Base-by-base conservation (phyloP, 2,888 invertebrate species). In the Papilio protenor region DNA sequence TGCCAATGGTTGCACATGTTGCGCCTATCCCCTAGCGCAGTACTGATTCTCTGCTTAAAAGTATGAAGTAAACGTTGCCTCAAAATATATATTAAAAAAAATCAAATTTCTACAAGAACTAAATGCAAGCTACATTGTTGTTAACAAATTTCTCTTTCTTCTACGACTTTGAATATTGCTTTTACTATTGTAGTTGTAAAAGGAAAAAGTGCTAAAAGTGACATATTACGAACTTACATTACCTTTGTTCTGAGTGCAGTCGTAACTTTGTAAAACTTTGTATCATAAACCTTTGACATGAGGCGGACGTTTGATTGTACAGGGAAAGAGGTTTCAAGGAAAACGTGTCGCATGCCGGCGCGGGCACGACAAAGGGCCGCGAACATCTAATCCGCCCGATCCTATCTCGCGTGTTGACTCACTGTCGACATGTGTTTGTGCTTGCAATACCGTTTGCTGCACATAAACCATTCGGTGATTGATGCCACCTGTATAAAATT, bases 401-500 rank as follows among this genome's bases (percentile, higher is more conserved):
- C 61, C 40, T 72, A 78, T 78, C 75, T 75, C 18, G 66, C 45
- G 1, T 45, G 66, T 45, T 75, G 75, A 75, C 75, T 78, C 78
- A 66, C 40, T 61, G 59, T 40, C 75, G 21, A 78, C 78, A 73
- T 55, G 75, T 66, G 78, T 71, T 71, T 45, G 40, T 78, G 57
- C n/a, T 78, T 75, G 72, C 72, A 70, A 57, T 79, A 77, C 77
- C 23, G 52, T 47, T 66, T 66, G 59, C 59, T 27, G 59, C 57
- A 71, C 21, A 70, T 80, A 79, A 79, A 70, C 73, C 71, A 12
- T 81, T 81, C 80, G 75, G 73, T 79, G 77, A 81, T 73, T 75
- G 77, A 80, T 81, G 80, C 80, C 79, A 79, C 73, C 80, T 83
- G 83, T 81, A 82, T 83, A 80, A 81, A 81, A 82, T 80, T 81